Base-by-base conservation (phyloP, 2,113 vertebrate species). In the Puma concolor region DNA sequence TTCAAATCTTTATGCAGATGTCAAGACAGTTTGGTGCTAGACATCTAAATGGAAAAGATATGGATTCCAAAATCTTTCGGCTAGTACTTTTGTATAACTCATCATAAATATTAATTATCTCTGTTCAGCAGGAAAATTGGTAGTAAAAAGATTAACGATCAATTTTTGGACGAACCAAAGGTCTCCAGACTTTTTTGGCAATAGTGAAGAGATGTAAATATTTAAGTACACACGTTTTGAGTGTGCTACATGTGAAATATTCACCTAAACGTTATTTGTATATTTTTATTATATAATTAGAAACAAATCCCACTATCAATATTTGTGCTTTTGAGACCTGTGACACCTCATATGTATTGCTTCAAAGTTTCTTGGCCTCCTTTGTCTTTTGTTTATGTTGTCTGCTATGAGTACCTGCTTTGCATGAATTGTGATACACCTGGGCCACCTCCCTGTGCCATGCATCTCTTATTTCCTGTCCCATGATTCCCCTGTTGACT, bases 11-110 rank as follows among this genome's bases (percentile, higher is more conserved):
- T 88, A 93, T 76, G 29, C 16, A 89, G 33, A 80, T 92, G 33
- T 93, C 48, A 97, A 94, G 60, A 91, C 29, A 80, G n/a, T 89
- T 87, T 89, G 38, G 17, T 95, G 64, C 67, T 89, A 96, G 66
- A 91, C 21, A 88, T 60, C 7, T 25, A 96, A 19, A 23, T 64
- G 86, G 38, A 83, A 95, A 88, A 86, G 0, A 80, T 7, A 36
- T 21, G 16, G 88, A 93, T 93, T 97, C 19, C 17, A 64, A 27
- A 94, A 96, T 54, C 14, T 50, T 71, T 81, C 57, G 85, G 33
- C 72, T 38, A 60, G 2, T 50, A 57, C n/a, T 91, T 71, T 69
- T 82, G 21, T 29, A 41, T 50, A 88, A 86, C 8, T 60, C 25
- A 19, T 71, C 33, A 79, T 60, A n/a, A 83, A 66, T 33, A 52